Percentiles rank a stretch among this genome's conserved stretches.
Conservation (phyloP, 2,797 vertebrate species). For the Anniella stebbinsi region DNA sequence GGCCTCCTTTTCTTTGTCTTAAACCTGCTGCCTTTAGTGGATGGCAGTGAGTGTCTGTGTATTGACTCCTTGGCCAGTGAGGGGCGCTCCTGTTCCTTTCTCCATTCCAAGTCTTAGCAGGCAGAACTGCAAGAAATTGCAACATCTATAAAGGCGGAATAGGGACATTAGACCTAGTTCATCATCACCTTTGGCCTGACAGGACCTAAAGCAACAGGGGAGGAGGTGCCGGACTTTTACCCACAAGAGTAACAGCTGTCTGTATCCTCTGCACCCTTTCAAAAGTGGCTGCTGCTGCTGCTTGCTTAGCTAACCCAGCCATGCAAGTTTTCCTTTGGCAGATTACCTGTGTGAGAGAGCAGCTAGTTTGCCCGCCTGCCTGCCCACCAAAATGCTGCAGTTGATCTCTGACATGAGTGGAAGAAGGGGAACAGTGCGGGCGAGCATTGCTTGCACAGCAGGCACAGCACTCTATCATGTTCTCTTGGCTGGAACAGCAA, state of each 20-base stretch:
- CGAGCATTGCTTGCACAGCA: background rate
- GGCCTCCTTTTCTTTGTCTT: background rate
- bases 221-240: background rate
- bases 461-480: accelerated
- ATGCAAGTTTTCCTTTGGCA: too few species aligned
- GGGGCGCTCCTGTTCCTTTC: background rate
- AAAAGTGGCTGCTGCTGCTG: background rate
- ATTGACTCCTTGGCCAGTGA: background rate
- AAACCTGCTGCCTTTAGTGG: background rate
- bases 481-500: accelerated
- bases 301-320: background rate
- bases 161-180: background rate
- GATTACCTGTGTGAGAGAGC: too few species aligned
- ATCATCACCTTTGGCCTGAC: background rate
- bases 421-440: background rate
- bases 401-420: background rate
- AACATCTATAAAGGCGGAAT: background rate
- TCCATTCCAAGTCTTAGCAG: background rate
- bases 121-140: too few species aligned
- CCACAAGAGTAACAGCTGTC: too few species aligned
- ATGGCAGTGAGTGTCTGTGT: background rate
- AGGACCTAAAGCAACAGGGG: background rate
- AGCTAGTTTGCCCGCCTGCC: too few species aligned
- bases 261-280: background rate
- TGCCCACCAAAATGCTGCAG: too few species aligned